Evolutionary conservation across 2,113 vertebrate genomes (phyloP).

Genomic region (Cyrtonyx montezumae): DNA sequence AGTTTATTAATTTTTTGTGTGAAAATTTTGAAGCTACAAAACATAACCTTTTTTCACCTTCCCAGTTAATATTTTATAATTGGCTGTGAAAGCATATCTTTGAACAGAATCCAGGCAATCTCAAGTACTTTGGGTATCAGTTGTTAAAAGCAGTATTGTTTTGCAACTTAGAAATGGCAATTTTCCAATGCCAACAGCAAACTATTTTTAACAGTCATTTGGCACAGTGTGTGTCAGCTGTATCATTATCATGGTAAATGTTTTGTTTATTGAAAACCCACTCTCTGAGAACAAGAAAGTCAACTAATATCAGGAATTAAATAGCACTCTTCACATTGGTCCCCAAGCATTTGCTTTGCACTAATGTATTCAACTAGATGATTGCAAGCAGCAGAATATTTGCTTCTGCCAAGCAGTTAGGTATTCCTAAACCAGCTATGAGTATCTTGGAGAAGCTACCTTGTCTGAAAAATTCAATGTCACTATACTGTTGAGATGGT

Average conservation of each 20-base stretch:
- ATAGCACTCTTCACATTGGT: neutral
- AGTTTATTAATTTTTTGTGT: neutral
- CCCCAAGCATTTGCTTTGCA: neutral
- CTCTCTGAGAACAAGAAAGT: neutral
- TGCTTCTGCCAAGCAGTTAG: neutral
- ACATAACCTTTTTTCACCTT: neutral
- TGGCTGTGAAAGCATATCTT: neutral
- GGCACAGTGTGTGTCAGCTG: neutral
- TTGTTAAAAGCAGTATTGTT: neutral
- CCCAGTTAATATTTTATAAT: neutral
- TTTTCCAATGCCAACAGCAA: neutral
- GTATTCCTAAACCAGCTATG: neutral
- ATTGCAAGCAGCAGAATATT: neutral
- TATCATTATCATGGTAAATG: neutral
- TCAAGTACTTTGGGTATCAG: neutral
- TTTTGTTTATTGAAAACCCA: constrained; percentile 40
- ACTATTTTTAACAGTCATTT: neutral
- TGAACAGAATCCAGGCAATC: neutral
- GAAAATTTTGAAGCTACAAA: neutral
- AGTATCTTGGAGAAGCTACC: neutral
- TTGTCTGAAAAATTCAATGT: rapidly evolving
- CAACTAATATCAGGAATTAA: neutral
- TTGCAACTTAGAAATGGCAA: neutral
- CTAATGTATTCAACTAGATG: neutral
- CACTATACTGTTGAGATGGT: neutral